These are phyloP conservation scores for Circaetus cinerascens DNA, from an alignment of 2,113 vertebrate species.

Conservation along the genomic window DNA sequence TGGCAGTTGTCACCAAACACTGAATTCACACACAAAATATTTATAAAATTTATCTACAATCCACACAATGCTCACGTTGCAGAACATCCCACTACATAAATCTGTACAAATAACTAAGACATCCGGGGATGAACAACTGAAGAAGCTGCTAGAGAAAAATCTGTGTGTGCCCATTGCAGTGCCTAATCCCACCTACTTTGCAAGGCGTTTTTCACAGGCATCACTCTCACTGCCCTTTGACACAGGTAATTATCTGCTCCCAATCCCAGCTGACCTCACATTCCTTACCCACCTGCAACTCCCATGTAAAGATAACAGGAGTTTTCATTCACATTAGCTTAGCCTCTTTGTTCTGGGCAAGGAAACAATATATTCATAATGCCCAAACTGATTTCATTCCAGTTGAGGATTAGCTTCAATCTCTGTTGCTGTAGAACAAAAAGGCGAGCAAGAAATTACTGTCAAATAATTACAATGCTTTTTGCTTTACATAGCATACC, in stretches of 20 bases:
- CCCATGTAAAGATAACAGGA: conserved; percentile 41
- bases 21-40: neutral
- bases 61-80: accelerated
- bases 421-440: conserved; percentile 4
- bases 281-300: conserved; percentile 64
- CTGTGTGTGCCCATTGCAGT: neutral
- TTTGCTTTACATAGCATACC: neutral
- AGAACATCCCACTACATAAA: neutral
- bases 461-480: neutral
- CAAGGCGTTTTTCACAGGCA: conserved; percentile 17
- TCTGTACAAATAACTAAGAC: neutral
- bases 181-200: conserved; percentile 45
- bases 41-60: neutral
- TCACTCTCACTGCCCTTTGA: conserved; percentile 52
- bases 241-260: conserved; percentile 32
- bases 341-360: conserved; percentile 38
- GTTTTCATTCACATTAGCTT: conserved; percentile 19
- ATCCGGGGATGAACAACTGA: neutral
- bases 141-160: neutral
- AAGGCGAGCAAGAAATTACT: neutral
- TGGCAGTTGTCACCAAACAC: neutral
- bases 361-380: conserved; percentile 21
- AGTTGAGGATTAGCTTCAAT: conserved; percentile 34
- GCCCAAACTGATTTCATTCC: conserved; percentile 34
- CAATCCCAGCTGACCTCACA: conserved; percentile 38